Evolutionary conservation across 2,113 vertebrate genomes (phyloP).

Genomic region (Otus sunia): DNA sequence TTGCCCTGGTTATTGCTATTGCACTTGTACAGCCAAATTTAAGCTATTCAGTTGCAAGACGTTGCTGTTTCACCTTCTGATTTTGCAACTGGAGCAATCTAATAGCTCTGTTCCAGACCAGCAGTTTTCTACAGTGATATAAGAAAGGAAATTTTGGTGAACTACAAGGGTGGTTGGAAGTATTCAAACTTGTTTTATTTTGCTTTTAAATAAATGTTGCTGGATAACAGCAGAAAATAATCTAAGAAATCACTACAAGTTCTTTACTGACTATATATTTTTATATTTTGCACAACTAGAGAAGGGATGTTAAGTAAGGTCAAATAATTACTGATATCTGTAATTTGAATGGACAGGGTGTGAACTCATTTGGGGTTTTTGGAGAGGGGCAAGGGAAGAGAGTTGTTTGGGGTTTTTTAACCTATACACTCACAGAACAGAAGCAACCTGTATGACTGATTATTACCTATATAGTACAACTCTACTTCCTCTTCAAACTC

Average conservation of each 20-base stretch:
- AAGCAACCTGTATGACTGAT: background rate
- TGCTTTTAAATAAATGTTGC: background rate
- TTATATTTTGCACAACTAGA: background rate
- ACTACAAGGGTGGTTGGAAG: background rate
- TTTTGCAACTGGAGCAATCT: background rate
- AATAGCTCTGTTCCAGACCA: background rate
- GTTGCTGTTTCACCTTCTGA: background rate
- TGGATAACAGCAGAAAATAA: background rate
- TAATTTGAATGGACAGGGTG: background rate
- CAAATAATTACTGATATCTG: background rate
- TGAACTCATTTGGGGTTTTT: background rate
- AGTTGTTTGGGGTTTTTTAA: background rate
- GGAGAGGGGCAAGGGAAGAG: background rate
- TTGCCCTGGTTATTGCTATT: background rate
- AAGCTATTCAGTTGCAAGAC: background rate
- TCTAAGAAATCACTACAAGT: background rate
- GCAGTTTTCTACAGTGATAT: background rate
- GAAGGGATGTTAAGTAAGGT: background rate
- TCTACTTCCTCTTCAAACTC: background rate
- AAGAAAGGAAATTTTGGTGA: background rate
- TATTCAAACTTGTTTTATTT: background rate
- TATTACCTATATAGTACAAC: background rate
- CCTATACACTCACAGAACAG: background rate
- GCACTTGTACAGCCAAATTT: background rate
- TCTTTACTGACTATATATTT: background rate